These are phyloP conservation scores for Aurelia sp. DNA, from an alignment of 30 jellyfish, hydroid and myxozoan genomes.

Conservation along the genomic window DNA sequence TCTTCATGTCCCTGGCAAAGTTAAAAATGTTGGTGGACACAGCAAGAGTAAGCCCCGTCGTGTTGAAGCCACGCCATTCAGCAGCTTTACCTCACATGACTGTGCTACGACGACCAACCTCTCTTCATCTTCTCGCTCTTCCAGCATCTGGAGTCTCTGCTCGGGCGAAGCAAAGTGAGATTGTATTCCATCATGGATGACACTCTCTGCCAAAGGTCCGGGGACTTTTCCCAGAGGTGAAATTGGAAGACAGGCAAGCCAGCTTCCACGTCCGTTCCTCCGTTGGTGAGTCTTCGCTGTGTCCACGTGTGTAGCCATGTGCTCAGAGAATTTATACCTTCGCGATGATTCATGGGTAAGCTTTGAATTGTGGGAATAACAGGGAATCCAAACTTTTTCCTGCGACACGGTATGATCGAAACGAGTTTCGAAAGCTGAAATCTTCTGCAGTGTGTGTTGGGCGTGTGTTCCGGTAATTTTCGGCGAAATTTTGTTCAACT, in stretches of 20 bases:
- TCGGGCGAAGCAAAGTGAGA: slow-evolving; percentile 63
- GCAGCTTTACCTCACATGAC: slow-evolving; percentile 87
- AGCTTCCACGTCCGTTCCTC: slow-evolving; percentile 63
- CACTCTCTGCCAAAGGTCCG: slow-evolving; percentile 90
- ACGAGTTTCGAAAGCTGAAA: too few species aligned
- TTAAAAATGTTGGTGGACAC: slow-evolving; percentile 81
- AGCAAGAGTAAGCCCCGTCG: slow-evolving; percentile 99
- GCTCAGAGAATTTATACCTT: slow-evolving; percentile 1
- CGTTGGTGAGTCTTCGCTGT: slow-evolving; percentile 92
- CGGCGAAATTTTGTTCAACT: too few species aligned
- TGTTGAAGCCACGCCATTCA: slow-evolving; percentile 80
- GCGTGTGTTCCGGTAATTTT: too few species aligned
- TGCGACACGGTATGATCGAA: too few species aligned
- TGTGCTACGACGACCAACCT: slow-evolving; percentile 88
- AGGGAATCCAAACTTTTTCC: too few species aligned
- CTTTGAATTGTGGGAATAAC: neutral
- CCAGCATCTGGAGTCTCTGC: slow-evolving; percentile 93
- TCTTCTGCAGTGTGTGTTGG: too few species aligned
- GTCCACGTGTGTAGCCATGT: slow-evolving; percentile 63
- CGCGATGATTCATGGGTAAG: slow-evolving; percentile 13
- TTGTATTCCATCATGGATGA: slow-evolving; percentile 80
- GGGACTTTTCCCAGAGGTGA: slow-evolving; percentile 98
- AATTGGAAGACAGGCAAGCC: slow-evolving; percentile 26
- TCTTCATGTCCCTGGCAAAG: neutral
- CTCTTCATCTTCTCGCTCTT: slow-evolving; percentile 84